These are phyloP conservation scores for Lordiphosa collinella DNA, from an alignment of 1,140 invertebrate genomes.

Conservation along the genomic window DNA sequence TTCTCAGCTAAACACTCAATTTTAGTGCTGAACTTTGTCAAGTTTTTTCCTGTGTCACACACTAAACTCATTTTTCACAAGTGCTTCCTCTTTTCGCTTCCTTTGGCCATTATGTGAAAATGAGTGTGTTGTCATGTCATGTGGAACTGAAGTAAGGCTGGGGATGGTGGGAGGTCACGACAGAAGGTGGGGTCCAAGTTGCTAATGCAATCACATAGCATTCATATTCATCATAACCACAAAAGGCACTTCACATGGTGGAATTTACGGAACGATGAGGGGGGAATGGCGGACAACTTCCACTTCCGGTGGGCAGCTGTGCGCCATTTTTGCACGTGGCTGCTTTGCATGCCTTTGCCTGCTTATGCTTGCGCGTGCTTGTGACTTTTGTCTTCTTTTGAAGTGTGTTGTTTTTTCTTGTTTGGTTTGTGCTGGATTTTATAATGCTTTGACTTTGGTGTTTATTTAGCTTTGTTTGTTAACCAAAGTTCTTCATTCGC, in stretches of 20 bases:
- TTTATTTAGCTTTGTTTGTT: no score
- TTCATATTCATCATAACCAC: slow-evolving; percentile 77
- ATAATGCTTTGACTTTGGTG: no score
- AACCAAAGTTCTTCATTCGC: no score
- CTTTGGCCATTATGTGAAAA: slow-evolving; percentile 36
- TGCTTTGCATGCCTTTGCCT: slow-evolving; percentile 27
- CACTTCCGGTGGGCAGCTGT: slow-evolving; percentile 38
- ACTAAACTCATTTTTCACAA: slow-evolving; percentile 76
- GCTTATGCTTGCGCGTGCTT: no score
- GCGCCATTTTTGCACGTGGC: slow-evolving; percentile 46
- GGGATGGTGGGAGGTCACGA: not conserved
- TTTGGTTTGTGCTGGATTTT: no score
- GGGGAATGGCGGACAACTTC: slow-evolving; percentile 1
- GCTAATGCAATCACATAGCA: slow-evolving; percentile 77
- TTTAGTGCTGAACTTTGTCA: not conserved
- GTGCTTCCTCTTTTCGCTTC: slow-evolving; percentile 36
- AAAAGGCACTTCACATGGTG: slow-evolving; percentile 63
- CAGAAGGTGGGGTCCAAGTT: slow-evolving; percentile 40
- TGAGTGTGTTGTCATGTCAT: slow-evolving; percentile 56
- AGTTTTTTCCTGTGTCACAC: slow-evolving; percentile 45
- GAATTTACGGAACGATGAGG: not conserved
- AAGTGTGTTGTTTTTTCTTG: no score
- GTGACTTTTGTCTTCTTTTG: no score
- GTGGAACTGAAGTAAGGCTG: not conserved
- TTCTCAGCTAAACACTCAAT: not conserved